These are phyloP conservation scores for Taurulus bubalis DNA, from an alignment of 2,113 vertebrate genomes.

Conservation along the genomic window DNA sequence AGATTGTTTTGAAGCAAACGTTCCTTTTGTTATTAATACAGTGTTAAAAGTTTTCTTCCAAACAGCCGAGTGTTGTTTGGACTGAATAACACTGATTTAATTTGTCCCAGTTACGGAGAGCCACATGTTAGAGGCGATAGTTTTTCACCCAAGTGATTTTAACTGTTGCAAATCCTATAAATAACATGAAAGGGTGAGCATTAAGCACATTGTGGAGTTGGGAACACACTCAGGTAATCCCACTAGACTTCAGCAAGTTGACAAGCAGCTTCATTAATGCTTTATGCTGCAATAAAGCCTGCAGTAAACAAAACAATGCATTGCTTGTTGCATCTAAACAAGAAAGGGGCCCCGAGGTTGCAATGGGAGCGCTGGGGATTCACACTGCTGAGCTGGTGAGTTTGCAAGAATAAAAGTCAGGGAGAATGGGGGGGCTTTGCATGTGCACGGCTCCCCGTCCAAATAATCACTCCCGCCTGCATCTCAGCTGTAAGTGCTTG, in stretches of 20 bases:
- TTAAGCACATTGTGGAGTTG: slow-evolving; percentile 10
- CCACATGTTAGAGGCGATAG: slow-evolving; percentile 20
- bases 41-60: slow-evolving; percentile 6
- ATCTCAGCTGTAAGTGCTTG: slow-evolving; percentile 73
- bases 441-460: slow-evolving; percentile 63
- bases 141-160: slow-evolving; percentile 3
- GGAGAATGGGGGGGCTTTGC: slow-evolving; percentile 8
- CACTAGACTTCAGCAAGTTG: slow-evolving; percentile 20
- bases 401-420: slow-evolving; percentile 39
- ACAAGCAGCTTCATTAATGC: slow-evolving; percentile 46
- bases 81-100: slow-evolving; percentile 17
- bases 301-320: slow-evolving; percentile 48
- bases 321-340: slow-evolving; percentile 40
- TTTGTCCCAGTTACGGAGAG: not conserved
- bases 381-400: slow-evolving; percentile 61
- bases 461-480: slow-evolving; percentile 74
- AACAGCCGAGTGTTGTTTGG: slow-evolving; percentile 11
- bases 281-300: slow-evolving; percentile 52
- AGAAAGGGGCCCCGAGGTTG: slow-evolving; percentile 15
- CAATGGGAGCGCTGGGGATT: slow-evolving; percentile 15
- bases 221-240: slow-evolving; percentile 38
- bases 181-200: slow-evolving; percentile 34
- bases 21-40: not conserved
- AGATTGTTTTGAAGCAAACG: not conserved
- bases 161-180: slow-evolving; percentile 21